Conservation (phyloP, 2,888 invertebrate species). For the Nephrotoma guestfalica region DNA sequence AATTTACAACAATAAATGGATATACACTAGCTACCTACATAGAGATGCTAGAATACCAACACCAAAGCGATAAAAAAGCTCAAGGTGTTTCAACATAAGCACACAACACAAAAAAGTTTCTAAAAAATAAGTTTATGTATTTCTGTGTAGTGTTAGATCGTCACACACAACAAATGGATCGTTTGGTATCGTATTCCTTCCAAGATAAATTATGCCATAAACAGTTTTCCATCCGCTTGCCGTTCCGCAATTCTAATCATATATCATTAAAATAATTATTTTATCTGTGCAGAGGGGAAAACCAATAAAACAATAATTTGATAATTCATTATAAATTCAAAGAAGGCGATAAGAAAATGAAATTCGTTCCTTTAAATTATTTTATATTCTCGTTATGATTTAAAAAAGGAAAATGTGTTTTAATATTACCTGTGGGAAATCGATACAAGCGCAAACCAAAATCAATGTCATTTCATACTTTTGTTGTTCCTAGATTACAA, state of each 20-base stretch:
- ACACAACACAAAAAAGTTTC: neutral
- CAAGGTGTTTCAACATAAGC: neutral
- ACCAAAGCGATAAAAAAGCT: neutral
- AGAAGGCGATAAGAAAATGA: neutral
- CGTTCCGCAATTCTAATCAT: neutral
- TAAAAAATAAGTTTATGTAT: neutral
- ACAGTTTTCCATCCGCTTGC: neutral
- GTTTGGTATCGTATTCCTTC: neutral
- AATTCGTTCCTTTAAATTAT: neutral
- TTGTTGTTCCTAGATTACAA: neutral
- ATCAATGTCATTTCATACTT: neutral
- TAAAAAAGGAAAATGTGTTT: neutral
- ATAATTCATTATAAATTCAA: neutral
- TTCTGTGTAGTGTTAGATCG: neutral
- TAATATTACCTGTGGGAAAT: neutral
- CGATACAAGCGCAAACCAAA: neutral
- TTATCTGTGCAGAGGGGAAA: neutral
- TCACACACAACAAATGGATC: neutral
- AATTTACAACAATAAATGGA: neutral
- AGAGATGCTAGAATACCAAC: neutral
- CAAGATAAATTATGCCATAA: neutral
- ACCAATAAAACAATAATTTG: neutral
- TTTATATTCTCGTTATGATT: neutral
- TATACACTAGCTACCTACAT: neutral
- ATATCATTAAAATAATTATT: neutral